These are phyloP conservation scores for Phoebastria nigripes DNA, from an alignment of 2,797 vertebrate species.

Conservation along the genomic window DNA sequence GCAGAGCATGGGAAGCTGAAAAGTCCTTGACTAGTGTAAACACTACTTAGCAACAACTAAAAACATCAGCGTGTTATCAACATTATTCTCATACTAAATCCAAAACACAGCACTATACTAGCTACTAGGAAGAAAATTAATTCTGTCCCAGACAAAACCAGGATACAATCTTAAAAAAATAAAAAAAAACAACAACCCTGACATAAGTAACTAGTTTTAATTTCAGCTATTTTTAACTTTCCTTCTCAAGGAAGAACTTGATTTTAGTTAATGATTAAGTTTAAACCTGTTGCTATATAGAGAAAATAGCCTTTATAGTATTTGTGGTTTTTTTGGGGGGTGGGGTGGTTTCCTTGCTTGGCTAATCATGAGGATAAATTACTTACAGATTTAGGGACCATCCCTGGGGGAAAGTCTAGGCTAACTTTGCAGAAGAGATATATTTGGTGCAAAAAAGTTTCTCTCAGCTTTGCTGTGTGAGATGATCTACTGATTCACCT, in stretches of 20 bases:
- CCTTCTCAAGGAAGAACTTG: neutral
- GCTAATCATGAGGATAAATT: neutral
- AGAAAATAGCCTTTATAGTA: neutral
- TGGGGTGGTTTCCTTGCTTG: neutral
- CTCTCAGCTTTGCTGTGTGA: neutral
- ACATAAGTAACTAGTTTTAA: neutral
- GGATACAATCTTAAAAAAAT: neutral
- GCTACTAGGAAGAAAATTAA: too few species aligned
- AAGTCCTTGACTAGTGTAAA: too few species aligned
- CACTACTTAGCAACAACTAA: too few species aligned
- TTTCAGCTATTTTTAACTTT: neutral
- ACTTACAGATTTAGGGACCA: neutral
- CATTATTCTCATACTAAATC: too few species aligned
- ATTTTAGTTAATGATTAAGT: neutral
- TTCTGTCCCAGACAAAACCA: too few species aligned
- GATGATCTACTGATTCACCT: neutral
- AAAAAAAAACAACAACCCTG: neutral
- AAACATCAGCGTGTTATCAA: too few species aligned
- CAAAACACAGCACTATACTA: too few species aligned
- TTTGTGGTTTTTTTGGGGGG: fast-evolving
- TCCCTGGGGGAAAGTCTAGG: neutral
- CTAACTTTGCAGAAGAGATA: neutral
- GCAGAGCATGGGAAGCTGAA: too few species aligned
- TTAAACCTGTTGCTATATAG: neutral
- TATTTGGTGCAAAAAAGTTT: neutral